A percentile compares a stretch with the other conserved stretches of the same genome.
Evolutionary conservation across 2,113 vertebrate genomes (phyloP).

Genomic region (Pelusios castaneus): DNA sequence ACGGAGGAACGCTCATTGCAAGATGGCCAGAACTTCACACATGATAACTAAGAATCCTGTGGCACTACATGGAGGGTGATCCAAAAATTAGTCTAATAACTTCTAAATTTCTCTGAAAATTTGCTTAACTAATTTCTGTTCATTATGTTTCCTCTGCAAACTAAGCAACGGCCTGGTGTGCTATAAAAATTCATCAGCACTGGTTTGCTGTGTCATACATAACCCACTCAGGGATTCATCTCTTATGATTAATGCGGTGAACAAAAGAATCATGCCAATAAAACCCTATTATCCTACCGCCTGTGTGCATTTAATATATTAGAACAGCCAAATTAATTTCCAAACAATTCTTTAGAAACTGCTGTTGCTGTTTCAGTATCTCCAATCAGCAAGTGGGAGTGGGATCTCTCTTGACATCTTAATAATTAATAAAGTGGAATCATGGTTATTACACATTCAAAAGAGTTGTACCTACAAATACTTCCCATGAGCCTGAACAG

Average conservation of each 20-base stretch:
- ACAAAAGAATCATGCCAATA: not conserved
- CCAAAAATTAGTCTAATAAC: no score
- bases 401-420: no score
- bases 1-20: no score
- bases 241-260: not conserved
- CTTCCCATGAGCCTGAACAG: not conserved
- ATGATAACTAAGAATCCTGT: no score
- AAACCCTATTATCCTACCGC: not conserved
- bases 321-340: not conserved
- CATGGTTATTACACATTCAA: no score
- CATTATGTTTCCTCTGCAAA: not conserved
- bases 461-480: not conserved
- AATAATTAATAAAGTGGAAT: no score
- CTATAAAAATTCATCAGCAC: not conserved
- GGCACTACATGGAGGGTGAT: no score
- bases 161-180: no score
- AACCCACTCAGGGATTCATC: not conserved
- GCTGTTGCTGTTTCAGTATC: not conserved
- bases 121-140: not conserved
- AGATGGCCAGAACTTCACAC: no score
- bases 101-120: no score
- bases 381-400: not conserved
- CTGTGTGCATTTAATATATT: not conserved
- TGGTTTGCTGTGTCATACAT: not conserved
- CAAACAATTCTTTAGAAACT: not conserved